These are phyloP conservation scores for Tapirus indicus DNA, from an alignment of 2,797 vertebrate species.

Conservation along the genomic window DNA sequence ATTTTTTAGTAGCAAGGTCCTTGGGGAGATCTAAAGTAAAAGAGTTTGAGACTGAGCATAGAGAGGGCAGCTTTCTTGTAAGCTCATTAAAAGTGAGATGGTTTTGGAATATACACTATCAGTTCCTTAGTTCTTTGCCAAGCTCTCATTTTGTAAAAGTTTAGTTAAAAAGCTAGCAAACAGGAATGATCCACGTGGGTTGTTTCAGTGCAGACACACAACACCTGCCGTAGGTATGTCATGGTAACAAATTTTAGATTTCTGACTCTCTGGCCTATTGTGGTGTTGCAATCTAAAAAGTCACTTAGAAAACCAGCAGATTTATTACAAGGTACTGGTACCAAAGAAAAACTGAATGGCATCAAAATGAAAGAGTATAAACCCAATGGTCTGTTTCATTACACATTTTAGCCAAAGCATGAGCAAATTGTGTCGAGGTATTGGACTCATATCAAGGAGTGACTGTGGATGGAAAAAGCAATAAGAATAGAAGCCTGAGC, in stretches of 20 bases:
- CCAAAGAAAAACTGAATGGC: background rate
- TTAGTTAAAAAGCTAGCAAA: background rate
- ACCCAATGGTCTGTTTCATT: background rate
- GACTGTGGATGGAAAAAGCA: background rate
- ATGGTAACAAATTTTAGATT: background rate
- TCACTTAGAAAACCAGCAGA: background rate
- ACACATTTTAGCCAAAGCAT: background rate
- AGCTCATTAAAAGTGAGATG: background rate
- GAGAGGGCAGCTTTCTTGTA: background rate
- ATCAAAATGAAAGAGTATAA: background rate
- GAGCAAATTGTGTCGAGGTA: background rate
- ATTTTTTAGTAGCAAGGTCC: background rate
- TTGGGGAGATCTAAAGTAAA: background rate
- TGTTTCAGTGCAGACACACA: background rate
- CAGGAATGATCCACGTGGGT: background rate
- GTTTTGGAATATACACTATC: background rate
- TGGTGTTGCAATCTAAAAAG: background rate
- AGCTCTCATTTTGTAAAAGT: background rate
- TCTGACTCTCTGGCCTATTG: background rate
- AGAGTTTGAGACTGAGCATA: background rate
- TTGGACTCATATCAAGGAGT: background rate
- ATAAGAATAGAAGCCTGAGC: background rate
- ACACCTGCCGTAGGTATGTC: fast-evolving
- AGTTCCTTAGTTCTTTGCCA: background rate
- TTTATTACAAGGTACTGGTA: background rate